These are phyloP conservation scores for Marisa cornuarietis DNA, from an alignment of 1,140 invertebrate genomes.

Conservation along the genomic window DNA sequence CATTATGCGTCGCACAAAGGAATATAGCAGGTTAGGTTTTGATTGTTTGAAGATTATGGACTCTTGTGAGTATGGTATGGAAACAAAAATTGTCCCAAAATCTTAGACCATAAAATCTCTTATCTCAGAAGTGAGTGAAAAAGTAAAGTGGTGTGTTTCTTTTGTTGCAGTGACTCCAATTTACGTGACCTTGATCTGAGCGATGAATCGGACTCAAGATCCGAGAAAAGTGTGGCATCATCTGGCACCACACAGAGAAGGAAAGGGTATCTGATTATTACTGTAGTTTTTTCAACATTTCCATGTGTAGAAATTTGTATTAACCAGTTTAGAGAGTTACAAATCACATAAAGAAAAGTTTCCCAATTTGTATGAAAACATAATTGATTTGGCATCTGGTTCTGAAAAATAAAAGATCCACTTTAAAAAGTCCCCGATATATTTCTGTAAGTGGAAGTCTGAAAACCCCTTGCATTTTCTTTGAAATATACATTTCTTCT, in stretches of 20 bases:
- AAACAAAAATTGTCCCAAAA: background rate
- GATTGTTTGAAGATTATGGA: too few species aligned
- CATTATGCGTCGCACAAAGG: slow-evolving; percentile 90
- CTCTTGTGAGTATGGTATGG: too few species aligned
- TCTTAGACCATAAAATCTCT: background rate
- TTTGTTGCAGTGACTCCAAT: slow-evolving; percentile 30
- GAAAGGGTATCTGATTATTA: slow-evolving; percentile 59
- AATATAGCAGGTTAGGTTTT: slow-evolving; percentile 41
- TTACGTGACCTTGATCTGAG: slow-evolving; percentile 31
- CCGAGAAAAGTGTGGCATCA: slow-evolving; percentile 46
- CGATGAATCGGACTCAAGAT: slow-evolving; percentile 36
- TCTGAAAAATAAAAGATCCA: too few species aligned
- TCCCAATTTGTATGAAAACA: too few species aligned
- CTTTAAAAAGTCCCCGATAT: too few species aligned
- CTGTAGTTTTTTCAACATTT: background rate
- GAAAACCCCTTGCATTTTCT: too few species aligned
- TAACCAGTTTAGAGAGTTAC: too few species aligned
- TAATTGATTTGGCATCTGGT: too few species aligned
- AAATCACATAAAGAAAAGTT: too few species aligned
- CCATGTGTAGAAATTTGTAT: too few species aligned
- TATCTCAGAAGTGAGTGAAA: background rate
- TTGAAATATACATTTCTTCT: too few species aligned
- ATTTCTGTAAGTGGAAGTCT: too few species aligned
- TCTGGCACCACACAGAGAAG: slow-evolving; percentile 41
- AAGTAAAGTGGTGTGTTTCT: background rate